Base-by-base conservation (phyloP, 1,140 invertebrate genomes). In the Plectrocnemia conspersa region DNA sequence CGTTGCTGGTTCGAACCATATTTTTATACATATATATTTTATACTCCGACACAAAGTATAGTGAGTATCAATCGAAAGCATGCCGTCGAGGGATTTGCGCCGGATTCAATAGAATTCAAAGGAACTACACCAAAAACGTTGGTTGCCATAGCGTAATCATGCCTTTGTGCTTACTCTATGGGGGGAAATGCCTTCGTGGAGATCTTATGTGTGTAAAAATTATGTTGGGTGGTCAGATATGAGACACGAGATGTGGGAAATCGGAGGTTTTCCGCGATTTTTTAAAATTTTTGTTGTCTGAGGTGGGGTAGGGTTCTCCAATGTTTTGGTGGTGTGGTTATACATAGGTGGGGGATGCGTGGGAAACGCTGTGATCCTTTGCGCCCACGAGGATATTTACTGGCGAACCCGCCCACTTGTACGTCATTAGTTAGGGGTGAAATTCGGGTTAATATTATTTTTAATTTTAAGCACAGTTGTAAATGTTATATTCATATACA, bases 301-400 rank as follows among this genome's bases (percentile, higher is more conserved):
- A 35, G 38, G 27, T 29, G n/a, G n/a, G 7, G 27, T 7, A 29
- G 27, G n/a, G n/a, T n/a, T n/a, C n/a, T n/a, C n/a, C n/a, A n/a
- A n/a, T n/a, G n/a, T n/a, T n/a, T n/a, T n/a, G n/a, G n/a, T n/a
- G n/a, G n/a, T n/a, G n/a, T n/a, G n/a, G n/a, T n/a, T n/a, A n/a
- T n/a, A n/a, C n/a, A n/a, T n/a, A n/a, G n/a, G 25, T 3, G 1
- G 36, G 40, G 24, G 38, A 40, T 27, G 57, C 57, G 57, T 59
- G 57, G 57, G 57, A 59, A 59, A 29, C 25, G 24, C 24, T 24
- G 33, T 22, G n/a, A 29, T 21, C 33, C 27, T 22, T 25, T 25
- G 35, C 27, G 52, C 57, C 46, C 57, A 59, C 57, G 57, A 40
- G 57, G 57, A 54, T 59, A 48, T 58, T 15, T 36, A 29, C 16